phyloP scores from a whole-genome alignment of 2,113 vertebrate species.

The Pampusana beccarii region DNA sequence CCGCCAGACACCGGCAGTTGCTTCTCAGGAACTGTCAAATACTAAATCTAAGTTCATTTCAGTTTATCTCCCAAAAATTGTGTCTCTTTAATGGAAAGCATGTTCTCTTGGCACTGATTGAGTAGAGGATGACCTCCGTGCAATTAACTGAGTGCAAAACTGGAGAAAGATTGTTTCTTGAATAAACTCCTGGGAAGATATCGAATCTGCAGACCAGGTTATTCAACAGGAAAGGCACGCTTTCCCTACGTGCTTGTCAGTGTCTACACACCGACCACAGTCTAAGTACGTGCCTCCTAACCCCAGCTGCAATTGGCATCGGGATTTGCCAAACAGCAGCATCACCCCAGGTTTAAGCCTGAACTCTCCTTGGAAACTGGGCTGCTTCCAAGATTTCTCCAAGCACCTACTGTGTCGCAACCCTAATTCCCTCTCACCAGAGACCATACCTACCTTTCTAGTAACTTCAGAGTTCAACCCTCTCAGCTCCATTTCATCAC shows the following conservation, averaged over 20 bases:
- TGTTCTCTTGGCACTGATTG: background rate
- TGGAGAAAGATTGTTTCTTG: background rate
- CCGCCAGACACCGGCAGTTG: background rate
- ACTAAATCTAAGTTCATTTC: background rate
- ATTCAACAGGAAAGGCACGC: background rate
- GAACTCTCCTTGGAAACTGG: background rate
- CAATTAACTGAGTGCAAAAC: background rate
- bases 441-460: background rate
- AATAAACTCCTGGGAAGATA: background rate
- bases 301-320: accelerated
- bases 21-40: background rate
- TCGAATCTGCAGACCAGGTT: background rate
- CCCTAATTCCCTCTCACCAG: background rate
- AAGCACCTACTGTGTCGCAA: background rate
- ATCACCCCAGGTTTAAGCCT: background rate
- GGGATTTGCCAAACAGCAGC: background rate
- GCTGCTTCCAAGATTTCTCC: background rate
- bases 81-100: background rate
- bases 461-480: background rate
- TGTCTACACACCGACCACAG: background rate
- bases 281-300: background rate
- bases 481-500: background rate
- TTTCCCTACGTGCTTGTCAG: background rate
- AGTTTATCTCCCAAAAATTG: background rate
- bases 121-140: background rate